Evolutionary conservation across 2,113 vertebrate species (phyloP).

Genomic region (Columba livia): DNA sequence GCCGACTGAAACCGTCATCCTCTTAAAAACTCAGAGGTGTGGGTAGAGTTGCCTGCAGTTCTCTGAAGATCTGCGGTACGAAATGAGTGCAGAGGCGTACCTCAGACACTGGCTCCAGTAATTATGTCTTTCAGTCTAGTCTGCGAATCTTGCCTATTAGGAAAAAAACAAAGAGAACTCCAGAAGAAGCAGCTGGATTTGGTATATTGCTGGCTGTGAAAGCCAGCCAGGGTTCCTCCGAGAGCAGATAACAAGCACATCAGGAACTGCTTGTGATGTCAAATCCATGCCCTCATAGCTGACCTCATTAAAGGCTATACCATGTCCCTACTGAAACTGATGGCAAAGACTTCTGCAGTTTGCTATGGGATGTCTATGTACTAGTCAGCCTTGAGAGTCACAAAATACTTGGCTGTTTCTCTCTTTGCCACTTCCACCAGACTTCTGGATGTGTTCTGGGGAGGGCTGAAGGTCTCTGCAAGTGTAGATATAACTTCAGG

Average conservation of each 20-base stretch:
- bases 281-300: neutral
- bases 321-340: neutral
- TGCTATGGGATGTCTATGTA: neutral
- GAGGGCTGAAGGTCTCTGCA: neutral
- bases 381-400: neutral
- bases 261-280: conserved; percentile 28
- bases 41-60: neutral
- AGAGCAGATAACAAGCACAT: conserved; percentile 19
- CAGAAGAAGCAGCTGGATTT: conserved; percentile 6
- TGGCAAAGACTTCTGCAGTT: neutral
- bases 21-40: neutral
- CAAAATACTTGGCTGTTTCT: neutral
- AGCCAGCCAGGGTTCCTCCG: neutral
- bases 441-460: neutral
- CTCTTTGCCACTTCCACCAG: neutral
- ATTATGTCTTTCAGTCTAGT: neutral
- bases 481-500: neutral
- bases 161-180: neutral
- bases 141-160: neutral
- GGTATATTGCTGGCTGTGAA: neutral
- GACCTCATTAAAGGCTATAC: conserved; percentile 30
- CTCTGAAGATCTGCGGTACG: neutral
- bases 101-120: neutral
- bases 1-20: neutral
- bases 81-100: neutral